Base-by-base conservation (phyloP, 92 coral and sea anemone species). In the Porites divaricata region DNA sequence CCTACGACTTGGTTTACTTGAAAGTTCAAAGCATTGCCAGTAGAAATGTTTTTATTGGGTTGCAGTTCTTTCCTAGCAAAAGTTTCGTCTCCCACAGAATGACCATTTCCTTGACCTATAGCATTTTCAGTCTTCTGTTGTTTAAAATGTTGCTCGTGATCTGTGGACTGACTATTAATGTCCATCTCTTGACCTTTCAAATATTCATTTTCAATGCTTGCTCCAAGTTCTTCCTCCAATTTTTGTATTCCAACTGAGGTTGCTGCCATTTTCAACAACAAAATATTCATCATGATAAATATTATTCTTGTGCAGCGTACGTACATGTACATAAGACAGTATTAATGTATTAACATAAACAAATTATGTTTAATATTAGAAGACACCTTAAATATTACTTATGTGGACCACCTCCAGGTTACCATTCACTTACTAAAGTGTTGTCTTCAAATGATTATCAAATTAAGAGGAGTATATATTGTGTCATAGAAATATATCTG, bases 161-260 rank as follows among this genome's bases (percentile, higher is more conserved):
- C 45, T 69, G 51, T 14, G 41, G 51, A 22, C 70, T 72, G 63
- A 19, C 63, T 72, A 28, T 81, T 68, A 2, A n/a, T 9, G 62
- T 48, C 63, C 8, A 48, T 22, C 50, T 63, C 78, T 24, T 23
- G 23, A 45, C 72, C 61, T 48, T 61, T 72, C 21, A 25, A 12
- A 68, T 75, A 89, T 54, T 80, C 89, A 24, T 68, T 49, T 28
- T 85, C 90, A 17, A 65, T 45, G 63, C 88, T 84, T 15, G 83
- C 92, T 58, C 77, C 92, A 28, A 88, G 78, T 65, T 79, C 84
- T 81, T 91, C 92, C 78, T 91, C 95, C 66, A 91, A 63, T 78
- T 88, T 79, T 51, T 91, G 89, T 57, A 91, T 91, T 11, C 69
- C 85, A 58, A 72, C 86, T 1, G 92, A 75, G 12, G 87, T 88